These are phyloP conservation scores for Trachelus iudaicus DNA, from an alignment of 2,888 invertebrate genomes.

Conservation along the genomic window DNA sequence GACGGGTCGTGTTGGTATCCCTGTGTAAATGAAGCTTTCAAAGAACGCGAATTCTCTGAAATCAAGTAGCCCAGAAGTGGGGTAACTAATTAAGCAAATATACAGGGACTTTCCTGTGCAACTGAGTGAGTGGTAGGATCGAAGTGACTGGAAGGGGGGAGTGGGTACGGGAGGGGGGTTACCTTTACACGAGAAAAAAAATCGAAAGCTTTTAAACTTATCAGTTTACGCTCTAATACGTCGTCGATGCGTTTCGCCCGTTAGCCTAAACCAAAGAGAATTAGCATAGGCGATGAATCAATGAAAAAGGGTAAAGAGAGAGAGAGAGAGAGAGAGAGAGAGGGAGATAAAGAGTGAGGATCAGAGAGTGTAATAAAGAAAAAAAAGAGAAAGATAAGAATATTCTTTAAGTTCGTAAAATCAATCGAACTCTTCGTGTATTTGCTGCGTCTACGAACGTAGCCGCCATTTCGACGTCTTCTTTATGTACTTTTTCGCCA, in stretches of 20 bases:
- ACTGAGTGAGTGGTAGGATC: not conserved
- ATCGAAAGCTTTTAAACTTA: constrained; percentile 32
- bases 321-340: not conserved
- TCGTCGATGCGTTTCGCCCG: not conserved
- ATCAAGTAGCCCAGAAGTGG: not conserved
- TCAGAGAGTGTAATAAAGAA: too few species aligned
- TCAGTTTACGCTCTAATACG: constrained; percentile 41
- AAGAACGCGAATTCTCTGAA: not conserved
- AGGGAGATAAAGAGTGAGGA: not conserved
- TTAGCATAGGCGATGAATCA: not conserved
- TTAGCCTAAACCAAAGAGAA: not conserved
- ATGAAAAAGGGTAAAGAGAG: too few species aligned
- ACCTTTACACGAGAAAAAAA: not conserved
- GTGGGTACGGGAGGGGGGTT: too few species aligned
- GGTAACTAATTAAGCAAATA: not conserved
- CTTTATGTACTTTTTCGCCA: not conserved
- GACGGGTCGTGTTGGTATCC: not conserved
- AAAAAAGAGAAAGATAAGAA: constrained; percentile 3
- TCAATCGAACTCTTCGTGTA: not conserved
- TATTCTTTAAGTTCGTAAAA: not conserved
- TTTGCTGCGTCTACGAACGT: not conserved
- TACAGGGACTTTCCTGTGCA: not conserved
- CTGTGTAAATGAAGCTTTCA: not conserved
- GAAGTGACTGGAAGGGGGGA: not conserved
- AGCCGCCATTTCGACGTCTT: not conserved